phyloP scores from a whole-genome alignment of 2,888 invertebrate species.

The Spisula subtruncata region DNA sequence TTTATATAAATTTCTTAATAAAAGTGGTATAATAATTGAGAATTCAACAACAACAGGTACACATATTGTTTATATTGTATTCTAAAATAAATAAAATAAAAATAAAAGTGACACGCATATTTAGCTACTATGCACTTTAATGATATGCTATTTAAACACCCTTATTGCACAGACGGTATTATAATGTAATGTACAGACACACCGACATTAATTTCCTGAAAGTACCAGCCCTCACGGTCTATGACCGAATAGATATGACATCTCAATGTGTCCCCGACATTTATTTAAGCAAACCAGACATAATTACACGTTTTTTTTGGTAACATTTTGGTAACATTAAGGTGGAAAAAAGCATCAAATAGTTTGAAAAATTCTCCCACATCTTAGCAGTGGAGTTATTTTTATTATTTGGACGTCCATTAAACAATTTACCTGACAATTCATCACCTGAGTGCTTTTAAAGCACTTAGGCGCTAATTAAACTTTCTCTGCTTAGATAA shows the following conservation, averaged over 20 bases:
- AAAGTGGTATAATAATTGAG: no score
- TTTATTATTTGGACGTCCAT: not conserved
- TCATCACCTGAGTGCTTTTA: not conserved
- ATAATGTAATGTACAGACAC: no score
- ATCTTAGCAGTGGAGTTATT: not conserved
- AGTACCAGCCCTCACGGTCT: not conserved
- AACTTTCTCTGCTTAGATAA: not conserved
- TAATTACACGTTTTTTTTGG: not conserved
- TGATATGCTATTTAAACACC: no score
- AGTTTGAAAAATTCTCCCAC: not conserved
- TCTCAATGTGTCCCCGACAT: not conserved
- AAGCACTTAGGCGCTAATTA: not conserved
- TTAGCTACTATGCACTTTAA: no score
- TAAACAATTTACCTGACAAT: conserved; percentile 10
- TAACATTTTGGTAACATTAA: not conserved
- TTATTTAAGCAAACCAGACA: not conserved
- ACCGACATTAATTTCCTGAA: no score
- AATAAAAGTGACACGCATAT: no score
- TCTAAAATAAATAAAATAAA: no score
- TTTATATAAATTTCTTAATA: no score
- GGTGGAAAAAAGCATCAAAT: conserved; percentile 8
- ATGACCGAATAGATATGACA: not conserved
- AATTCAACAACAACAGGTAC: no score
- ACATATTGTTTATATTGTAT: no score
- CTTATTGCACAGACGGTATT: no score